A percentile compares a stretch with the other conserved stretches of the same genome.
These are phyloP conservation scores for Micrastur ruficollis DNA, from an alignment of 2,797 vertebrate genomes.

Conservation along the genomic window DNA sequence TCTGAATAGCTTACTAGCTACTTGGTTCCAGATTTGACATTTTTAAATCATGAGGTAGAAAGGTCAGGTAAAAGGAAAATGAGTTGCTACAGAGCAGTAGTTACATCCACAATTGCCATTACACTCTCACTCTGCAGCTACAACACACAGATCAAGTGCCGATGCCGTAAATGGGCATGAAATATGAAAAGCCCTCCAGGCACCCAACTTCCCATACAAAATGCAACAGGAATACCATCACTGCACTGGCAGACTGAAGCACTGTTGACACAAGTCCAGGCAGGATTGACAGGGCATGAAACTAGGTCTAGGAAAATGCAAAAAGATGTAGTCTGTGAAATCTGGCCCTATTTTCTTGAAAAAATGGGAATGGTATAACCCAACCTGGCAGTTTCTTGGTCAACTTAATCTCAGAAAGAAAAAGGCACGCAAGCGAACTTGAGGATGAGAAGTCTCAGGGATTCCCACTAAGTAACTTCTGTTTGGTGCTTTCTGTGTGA, in stretches of 20 bases:
- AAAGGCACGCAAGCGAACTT: background rate
- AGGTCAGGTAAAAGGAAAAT: background rate
- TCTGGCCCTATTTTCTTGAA: background rate
- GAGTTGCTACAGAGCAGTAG: background rate
- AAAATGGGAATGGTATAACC: background rate
- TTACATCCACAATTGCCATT: background rate
- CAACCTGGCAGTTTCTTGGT: background rate
- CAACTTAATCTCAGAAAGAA: background rate
- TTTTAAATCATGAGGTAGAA: background rate
- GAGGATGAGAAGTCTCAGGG: background rate
- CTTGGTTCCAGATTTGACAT: background rate
- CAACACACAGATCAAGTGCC: background rate
- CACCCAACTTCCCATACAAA: background rate
- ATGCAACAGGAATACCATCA: background rate
- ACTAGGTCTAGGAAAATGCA: background rate
- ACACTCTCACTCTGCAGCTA: background rate
- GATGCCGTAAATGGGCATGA: background rate
- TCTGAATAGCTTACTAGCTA: background rate
- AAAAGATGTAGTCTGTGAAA: background rate
- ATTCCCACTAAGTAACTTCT: background rate
- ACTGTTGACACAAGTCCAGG: background rate
- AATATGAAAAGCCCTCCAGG: background rate
- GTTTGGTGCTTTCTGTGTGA: background rate
- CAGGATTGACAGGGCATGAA: background rate
- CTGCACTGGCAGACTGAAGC: background rate